Percentiles rank a stretch among this genome's conserved stretches.
Evolutionary conservation across 2,113 vertebrate species (phyloP).

Genomic region (Oreochromis spilurus): DNA sequence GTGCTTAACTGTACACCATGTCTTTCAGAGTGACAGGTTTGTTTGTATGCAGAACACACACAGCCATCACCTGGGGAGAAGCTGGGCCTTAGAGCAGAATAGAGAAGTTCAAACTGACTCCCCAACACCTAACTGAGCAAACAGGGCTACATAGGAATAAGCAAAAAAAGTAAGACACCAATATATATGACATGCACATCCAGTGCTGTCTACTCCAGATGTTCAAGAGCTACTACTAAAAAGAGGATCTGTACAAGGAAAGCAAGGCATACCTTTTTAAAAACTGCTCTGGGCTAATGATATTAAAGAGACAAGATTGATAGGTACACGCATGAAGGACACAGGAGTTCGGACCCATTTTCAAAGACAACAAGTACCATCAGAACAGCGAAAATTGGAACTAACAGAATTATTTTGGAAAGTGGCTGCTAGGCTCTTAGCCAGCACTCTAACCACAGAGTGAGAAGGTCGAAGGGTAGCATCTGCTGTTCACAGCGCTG

Average conservation of each 20-base stretch:
- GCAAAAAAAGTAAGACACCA: neutral
- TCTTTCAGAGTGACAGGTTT: conserved; percentile 52
- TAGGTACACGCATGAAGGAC: conserved; percentile 51
- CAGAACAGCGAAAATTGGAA: conserved; percentile 40
- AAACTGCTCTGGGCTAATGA: conserved; percentile 29
- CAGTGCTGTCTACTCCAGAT: neutral
- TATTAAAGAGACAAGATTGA: conserved; percentile 46
- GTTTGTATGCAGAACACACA: conserved; percentile 64
- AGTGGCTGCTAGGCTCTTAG: conserved; percentile 62
- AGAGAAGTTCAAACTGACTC: conserved; percentile 38
- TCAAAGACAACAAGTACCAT: conserved; percentile 51
- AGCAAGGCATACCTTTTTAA: conserved; percentile 1
- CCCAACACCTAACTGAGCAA: conserved; percentile 32
- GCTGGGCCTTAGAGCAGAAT: conserved; percentile 40
- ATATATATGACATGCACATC: neutral
- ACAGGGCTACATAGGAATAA: neutral
- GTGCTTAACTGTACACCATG: conserved; percentile 41
- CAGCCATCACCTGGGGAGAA: conserved; percentile 45
- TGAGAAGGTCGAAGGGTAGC: conserved; percentile 13
- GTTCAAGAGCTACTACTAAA: neutral
- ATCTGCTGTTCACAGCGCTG: conserved; percentile 9
- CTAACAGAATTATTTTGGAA: conserved; percentile 64
- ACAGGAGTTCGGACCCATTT: conserved; percentile 15
- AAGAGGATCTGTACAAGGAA: neutral
- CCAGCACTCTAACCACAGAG: conserved; percentile 38